Evolutionary conservation across 2,888 invertebrate genomes (phyloP).

Genomic region (Lampropteryx suffumata): DNA sequence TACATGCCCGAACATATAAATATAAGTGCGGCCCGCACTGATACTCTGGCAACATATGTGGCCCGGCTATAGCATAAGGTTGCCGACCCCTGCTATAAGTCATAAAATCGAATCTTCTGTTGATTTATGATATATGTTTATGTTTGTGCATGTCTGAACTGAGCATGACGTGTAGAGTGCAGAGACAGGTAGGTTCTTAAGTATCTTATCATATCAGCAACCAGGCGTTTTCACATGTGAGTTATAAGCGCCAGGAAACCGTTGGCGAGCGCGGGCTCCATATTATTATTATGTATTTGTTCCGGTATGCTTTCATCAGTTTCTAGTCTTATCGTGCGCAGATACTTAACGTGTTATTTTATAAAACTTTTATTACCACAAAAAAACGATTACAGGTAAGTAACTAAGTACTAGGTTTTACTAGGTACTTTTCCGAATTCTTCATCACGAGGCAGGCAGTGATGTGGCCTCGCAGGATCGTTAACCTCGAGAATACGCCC

Average conservation of each 20-base stretch:
- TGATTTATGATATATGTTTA: too few species aligned
- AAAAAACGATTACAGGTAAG: too few species aligned
- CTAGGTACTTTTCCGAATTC: conserved; percentile 10
- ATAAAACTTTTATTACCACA: too few species aligned
- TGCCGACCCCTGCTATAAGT: too few species aligned
- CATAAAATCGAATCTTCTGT: too few species aligned
- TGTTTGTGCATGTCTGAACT: conserved; percentile 20
- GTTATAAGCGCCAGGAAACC: conserved; percentile 33
- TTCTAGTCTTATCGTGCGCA: too few species aligned
- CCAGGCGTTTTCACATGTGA: conserved; percentile 35
- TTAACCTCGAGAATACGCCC: conserved; percentile 72
- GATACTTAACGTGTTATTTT: too few species aligned
- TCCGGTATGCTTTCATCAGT: conserved; percentile 45
- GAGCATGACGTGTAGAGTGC: conserved; percentile 27
- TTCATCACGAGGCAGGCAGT: conserved; percentile 23
- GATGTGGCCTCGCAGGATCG: conserved; percentile 71
- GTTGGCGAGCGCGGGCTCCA: conserved; percentile 34
- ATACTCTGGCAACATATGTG: too few species aligned
- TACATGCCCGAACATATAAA: too few species aligned
- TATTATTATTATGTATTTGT: conserved; percentile 44
- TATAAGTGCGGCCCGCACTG: too few species aligned
- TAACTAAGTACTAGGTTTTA: not conserved
- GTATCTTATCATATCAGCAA: conserved; percentile 42
- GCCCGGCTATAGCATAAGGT: too few species aligned
- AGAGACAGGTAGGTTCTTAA: conserved; percentile 34